Percentiles rank a stretch among this genome's conserved stretches.
phyloP scores from a whole-genome alignment of 2,888 invertebrate genomes.

The Paralinhomoeus sp. region DNA sequence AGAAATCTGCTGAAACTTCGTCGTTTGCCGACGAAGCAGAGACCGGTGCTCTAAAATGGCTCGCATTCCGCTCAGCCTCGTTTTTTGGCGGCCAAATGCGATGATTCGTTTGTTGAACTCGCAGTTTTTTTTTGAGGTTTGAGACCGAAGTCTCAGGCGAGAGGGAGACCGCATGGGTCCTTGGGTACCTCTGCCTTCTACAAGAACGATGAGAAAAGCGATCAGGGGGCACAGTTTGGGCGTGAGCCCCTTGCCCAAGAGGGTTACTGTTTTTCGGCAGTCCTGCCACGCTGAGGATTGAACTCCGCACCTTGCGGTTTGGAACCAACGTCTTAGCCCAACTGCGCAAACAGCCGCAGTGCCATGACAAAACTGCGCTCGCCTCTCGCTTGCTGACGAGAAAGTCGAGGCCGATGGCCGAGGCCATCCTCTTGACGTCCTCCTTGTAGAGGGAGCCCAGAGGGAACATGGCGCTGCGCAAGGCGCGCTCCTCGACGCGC shows the following conservation, averaged over 20 bases:
- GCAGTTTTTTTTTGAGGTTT: no score
- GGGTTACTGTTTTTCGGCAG: no score
- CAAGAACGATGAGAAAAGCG: no score
- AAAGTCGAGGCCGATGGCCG: conserved; percentile 35
- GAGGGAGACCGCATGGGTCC: no score
- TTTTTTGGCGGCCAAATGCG: not conserved
- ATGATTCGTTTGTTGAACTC: not conserved
- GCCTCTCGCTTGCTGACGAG: conserved; percentile 21
- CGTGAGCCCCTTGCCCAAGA: no score
- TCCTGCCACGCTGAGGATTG: no score
- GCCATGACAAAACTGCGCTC: conserved; percentile 17
- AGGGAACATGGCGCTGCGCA: conserved; percentile 56
- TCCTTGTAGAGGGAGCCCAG: conserved; percentile 50
- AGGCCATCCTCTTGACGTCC: conserved; percentile 55
- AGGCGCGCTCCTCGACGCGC: conserved; percentile 51
- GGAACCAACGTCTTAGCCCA: no score
- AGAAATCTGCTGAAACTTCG: conserved; percentile 61
- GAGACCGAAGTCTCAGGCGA: no score
- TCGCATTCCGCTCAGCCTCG: conserved; percentile 35
- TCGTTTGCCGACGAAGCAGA: conserved; percentile 80
- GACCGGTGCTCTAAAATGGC: conserved; percentile 49
- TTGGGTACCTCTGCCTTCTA: no score
- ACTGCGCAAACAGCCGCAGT: no score
- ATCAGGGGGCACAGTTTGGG: no score
- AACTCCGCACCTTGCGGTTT: no score